A percentile compares a stretch with the other conserved stretches of the same genome.
Conservation (phyloP, 1,140 invertebrate species). For the Pinna nobilis region DNA sequence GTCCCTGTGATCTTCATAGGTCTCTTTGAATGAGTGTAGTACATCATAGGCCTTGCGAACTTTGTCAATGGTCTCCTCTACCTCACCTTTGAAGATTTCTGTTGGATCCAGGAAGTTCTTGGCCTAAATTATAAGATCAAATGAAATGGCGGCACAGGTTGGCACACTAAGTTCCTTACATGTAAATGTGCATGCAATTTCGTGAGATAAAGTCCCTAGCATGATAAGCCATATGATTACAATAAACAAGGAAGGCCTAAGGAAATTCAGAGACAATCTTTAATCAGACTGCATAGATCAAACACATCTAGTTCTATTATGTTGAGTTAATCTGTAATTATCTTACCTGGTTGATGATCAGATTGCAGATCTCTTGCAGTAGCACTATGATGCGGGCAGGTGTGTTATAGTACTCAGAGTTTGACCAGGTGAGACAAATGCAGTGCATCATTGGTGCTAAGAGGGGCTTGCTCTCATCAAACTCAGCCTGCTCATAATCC, state of each 20-base stretch:
- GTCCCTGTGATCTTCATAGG: conserved; percentile 81
- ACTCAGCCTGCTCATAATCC: conserved; percentile 84
- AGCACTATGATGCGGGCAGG: conserved; percentile 92
- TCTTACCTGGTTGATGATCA: conserved; percentile 83
- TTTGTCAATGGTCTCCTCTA: conserved; percentile 83
- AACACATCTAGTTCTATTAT: neutral
- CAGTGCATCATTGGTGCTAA: conserved; percentile 83
- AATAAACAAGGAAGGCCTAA: no score
- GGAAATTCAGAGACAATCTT: no score
- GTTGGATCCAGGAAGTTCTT: conserved; percentile 89
- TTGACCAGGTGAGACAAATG: conserved; percentile 91
- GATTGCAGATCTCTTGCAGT: conserved; percentile 91
- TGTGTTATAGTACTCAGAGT: conserved; percentile 92
- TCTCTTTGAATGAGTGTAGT: conserved; percentile 82
- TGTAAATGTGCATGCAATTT: no score
- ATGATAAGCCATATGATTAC: no score
- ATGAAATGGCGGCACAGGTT: neutral
- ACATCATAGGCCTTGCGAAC: conserved; percentile 90
- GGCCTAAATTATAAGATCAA: conserved; percentile 77
- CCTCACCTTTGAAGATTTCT: conserved; percentile 84
- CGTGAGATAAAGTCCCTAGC: no score
- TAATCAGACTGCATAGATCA: neutral
- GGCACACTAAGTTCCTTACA: neutral
- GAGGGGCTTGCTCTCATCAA: conserved; percentile 66
- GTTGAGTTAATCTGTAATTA: neutral